phyloP scores from a whole-genome alignment of 2,797 vertebrate species.

The Myiothlypis chrysogaster region DNA sequence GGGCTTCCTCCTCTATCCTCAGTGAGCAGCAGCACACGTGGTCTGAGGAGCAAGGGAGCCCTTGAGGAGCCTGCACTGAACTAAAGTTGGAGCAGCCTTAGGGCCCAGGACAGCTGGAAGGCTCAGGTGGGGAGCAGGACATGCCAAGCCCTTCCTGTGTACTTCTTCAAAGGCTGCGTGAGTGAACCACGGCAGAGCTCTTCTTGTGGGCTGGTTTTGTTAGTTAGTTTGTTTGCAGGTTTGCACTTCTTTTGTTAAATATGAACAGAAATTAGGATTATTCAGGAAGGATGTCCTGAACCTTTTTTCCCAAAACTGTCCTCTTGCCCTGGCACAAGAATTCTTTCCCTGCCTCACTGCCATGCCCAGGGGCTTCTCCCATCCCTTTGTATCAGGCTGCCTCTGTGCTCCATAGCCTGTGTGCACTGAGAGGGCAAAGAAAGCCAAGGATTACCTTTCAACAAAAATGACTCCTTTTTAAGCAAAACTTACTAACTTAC shows the following conservation, averaged over 20 bases:
- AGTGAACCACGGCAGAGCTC: neutral
- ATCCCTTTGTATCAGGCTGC: neutral
- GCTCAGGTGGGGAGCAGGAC: neutral
- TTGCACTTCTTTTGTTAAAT: neutral
- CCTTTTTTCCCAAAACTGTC: neutral
- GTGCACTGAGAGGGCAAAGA: neutral
- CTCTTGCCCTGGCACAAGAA: too few relatives aligned
- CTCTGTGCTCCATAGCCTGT: rapidly evolving
- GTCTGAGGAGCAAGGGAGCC: neutral
- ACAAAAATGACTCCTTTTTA: neutral
- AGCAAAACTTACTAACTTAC: neutral
- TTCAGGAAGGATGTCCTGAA: neutral
- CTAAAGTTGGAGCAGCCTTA: rapidly evolving
- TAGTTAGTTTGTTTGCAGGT: neutral
- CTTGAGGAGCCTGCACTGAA: neutral
- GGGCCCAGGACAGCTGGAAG: neutral
- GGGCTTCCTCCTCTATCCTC: neutral
- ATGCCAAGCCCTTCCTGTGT: rapidly evolving
- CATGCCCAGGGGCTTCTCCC: neutral
- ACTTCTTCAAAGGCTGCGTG: neutral
- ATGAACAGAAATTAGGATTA: neutral
- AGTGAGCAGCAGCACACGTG: rapidly evolving
- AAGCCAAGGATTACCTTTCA: neutral
- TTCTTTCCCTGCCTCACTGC: neutral
- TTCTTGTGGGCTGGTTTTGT: neutral